Conservation (phyloP, 37 sponge, comb jelly and placozoan genomes). For the Hexactinellida sp. region DNA sequence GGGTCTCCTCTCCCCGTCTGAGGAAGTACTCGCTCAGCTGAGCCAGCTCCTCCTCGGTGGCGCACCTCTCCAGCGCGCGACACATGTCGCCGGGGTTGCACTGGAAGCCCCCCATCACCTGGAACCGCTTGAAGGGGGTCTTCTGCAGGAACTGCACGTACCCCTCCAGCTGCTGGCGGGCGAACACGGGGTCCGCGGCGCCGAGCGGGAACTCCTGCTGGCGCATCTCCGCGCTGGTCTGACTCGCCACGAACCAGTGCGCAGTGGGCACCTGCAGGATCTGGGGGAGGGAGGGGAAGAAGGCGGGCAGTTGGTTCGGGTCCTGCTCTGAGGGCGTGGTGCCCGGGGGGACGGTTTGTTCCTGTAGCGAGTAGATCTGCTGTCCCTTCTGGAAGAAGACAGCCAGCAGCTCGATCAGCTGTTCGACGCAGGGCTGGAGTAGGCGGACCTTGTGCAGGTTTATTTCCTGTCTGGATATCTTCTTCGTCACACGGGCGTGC, state of each 20-base stretch:
- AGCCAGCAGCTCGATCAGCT: neutral
- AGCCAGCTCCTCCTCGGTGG: neutral
- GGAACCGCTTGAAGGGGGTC: neutral
- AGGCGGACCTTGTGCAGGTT: neutral
- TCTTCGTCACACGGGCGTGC: neutral
- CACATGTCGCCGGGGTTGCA: neutral
- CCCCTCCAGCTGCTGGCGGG: neutral
- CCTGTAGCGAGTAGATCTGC: neutral
- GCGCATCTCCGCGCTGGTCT: neutral
- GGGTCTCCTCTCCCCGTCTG: neutral
- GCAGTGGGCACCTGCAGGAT: neutral
- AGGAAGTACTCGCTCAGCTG: neutral
- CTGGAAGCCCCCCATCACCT: neutral
- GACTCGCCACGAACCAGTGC: neutral
- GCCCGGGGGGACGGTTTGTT: neutral
- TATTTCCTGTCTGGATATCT: neutral
- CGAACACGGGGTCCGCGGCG: neutral
- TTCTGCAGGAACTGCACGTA: neutral
- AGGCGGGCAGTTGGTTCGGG: neutral
- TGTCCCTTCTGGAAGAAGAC: slow-evolving; percentile 9
- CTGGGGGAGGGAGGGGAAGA: neutral
- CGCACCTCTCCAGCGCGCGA: neutral
- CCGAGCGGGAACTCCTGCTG: neutral
- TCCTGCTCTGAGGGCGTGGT: neutral
- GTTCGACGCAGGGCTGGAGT: neutral